Percentiles rank a stretch among this genome's conserved stretches.
Evolutionary conservation across 2,888 invertebrate species (phyloP).

Genomic region (Drosophila borborema): DNA sequence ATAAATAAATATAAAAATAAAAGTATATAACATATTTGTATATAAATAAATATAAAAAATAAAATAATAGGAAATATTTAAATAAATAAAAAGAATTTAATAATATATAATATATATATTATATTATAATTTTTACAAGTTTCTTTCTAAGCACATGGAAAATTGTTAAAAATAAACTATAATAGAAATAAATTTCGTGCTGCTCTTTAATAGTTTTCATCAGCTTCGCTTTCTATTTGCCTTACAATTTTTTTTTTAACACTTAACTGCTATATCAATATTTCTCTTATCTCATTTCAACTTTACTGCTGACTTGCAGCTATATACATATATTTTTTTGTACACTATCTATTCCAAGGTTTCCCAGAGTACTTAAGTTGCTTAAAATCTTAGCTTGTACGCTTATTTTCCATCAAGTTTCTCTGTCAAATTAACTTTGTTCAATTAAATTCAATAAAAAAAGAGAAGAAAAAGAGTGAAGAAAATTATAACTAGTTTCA

Average conservation of each 20-base stretch:
- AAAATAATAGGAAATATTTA: no score
- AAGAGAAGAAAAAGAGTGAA: constrained; percentile 1
- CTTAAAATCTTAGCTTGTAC: neutral
- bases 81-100: no score
- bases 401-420: constrained; percentile 28
- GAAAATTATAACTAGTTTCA: constrained; percentile 27
- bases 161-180: neutral
- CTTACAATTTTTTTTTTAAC: neutral
- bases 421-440: constrained; percentile 9
- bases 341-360: no score
- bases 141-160: no score
- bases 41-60: no score
- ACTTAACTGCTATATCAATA: neutral
- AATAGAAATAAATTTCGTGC: neutral
- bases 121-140: no score
- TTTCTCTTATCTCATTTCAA: neutral
- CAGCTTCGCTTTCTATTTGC: constrained; percentile 1
- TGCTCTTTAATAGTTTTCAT: neutral
- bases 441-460: constrained; percentile 23
- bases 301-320: neutral
- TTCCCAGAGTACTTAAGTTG: neutral
- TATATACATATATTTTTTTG: no score
- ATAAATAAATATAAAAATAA: no score
- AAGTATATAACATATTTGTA: no score
- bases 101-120: no score